Base-by-base conservation (phyloP, 2,888 invertebrate genomes). In the Sialis lutaria region DNA sequence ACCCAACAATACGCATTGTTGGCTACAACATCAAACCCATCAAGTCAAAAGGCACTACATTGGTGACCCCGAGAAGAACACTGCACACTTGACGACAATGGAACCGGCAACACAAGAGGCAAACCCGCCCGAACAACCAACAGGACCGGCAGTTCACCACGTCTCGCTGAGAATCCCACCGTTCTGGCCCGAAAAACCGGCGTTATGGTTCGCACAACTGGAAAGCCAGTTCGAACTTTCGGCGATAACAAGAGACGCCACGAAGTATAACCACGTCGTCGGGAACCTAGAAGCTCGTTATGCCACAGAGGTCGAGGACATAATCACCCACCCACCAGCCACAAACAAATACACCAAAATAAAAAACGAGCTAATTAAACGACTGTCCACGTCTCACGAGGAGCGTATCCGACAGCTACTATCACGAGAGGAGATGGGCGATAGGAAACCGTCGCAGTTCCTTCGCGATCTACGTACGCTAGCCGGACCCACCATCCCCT, bases 391-490 rank as follows among this genome's bases (percentile, higher is more conserved):
- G 2, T 40, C 40, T 7, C 40, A 40, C 9, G 40, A 8, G 33
- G 5, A 40, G 9, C n/a, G 10, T 13, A 40, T 33, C 10, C 45
- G 48, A 42, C 45, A 46, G 45, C 49, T 50, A 50, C 48, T 50
- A 49, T 49, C 49, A 49, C 47, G 47, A 47, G 48, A 49, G 48
- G 49, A n/a, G 13, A 40, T 40, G 13, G 40, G 40, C 9, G 51
- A 54, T 46, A 41, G 54, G n/a, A 54, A 49, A 39, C 56, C 57
- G 6, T 55, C 56, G 1, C 56, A 58, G 44, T 56, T 57, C 37
- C 44, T 57, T 6, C 52, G 55, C 1, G 53, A 55, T 10, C 46
- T 58, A 0, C 47, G 41, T 0, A 22, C 41, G 0, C 49, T 58
- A 1, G 56, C 54, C 1, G 54, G 54, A 1, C 47, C 48, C 0